phyloP scores from a whole-genome alignment of 2,113 vertebrate species.

The Xyrauchen texanus region DNA sequence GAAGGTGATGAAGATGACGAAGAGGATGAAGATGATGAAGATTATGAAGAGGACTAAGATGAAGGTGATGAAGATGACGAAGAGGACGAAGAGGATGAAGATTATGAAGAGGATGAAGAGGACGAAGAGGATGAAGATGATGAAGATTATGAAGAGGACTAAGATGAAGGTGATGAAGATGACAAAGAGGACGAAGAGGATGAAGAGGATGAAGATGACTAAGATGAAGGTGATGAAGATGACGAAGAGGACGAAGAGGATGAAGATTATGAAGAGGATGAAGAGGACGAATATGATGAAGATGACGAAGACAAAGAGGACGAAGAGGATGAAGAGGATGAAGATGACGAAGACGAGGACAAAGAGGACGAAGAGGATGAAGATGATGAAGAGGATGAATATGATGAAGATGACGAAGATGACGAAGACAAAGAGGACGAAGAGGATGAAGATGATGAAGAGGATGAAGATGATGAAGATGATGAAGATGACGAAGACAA shows the following conservation, averaged over 20 bases:
- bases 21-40: constrained; percentile 5
- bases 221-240: constrained; percentile 2
- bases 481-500: no score
- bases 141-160: neutral
- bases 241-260: constrained; percentile 14
- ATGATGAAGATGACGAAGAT: constrained; percentile 17
- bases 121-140: constrained; percentile 23
- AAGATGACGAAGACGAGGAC: neutral
- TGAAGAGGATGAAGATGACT: constrained; percentile 18
- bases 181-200: constrained; percentile 6
- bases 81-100: neutral
- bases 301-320: no score
- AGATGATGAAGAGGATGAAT: constrained; percentile 8
- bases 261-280: constrained; percentile 20
- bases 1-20: constrained; percentile 23
- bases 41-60: constrained; percentile 15
- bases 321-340: constrained; percentile 32
- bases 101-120: constrained; percentile 18
- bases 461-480: constrained; percentile 17
- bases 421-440: no score
- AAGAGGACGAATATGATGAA: neutral
- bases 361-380: constrained; percentile 16
- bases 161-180: constrained; percentile 13
- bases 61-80: constrained; percentile 15
- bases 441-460: constrained; percentile 19